Evolutionary conservation across 2,888 invertebrate genomes (phyloP), one percentile per base, ranked within the genome.

Genomic region (Eristalinus aeneus): DNA sequence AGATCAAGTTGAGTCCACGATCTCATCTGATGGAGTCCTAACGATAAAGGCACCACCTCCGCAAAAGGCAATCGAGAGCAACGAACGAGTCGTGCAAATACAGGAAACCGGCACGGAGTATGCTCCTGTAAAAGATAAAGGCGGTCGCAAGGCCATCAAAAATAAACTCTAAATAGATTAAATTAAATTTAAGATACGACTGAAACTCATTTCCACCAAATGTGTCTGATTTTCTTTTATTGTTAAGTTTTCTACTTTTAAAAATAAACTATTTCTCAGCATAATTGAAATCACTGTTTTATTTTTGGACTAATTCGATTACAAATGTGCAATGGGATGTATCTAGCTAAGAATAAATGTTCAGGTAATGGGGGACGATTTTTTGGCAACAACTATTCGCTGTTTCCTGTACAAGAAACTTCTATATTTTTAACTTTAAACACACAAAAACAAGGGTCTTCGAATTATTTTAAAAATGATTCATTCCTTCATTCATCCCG

Each of bases 21-120:
- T 96, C 39, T 96, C 96, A 31, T 94, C 95, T 1, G 96, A 96
- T 89, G 96, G 96, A 0, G 93, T 96, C 84, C 90, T 96, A 88
- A 94, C 93, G 64, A 92, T 96, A 94, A 96, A 10, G 94, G 94
- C 87, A 96, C 96, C 95, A 1, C 95, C 95, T 64, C 93, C 90
- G 88, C 89, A 90, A 72, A 89, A 90, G 27, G 16, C 75, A 9
- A 90, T 91, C 71, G 80, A 88, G 27, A 31, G 58, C 12, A 88
- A 88, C 4, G 95, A 95, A 89, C 93, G 95, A 76, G 93, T 95
- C 8, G 94, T 96, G 1, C 95, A 95, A 0, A 95, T 95, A 80
- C 94, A 94, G 0, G 95, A 95, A 89, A 95, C 95, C 3, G 95
- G 95, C 22, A 94, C 95, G 0, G 95, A 94, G 0, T 88, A 85